These are phyloP conservation scores for Micrasema longulum DNA, from an alignment of 1,140 invertebrate species.

Conservation along the genomic window DNA sequence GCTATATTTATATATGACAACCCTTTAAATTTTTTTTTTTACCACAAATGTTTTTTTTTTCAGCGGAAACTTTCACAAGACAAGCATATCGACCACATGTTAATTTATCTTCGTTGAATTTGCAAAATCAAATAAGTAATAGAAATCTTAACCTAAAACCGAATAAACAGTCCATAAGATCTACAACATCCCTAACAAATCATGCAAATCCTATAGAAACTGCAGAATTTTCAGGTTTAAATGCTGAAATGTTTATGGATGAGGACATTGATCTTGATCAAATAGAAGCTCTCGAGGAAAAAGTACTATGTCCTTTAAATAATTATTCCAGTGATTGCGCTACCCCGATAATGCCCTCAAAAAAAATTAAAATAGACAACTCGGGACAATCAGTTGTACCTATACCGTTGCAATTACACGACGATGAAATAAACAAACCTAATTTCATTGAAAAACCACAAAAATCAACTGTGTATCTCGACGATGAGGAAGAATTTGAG, in stretches of 20 bases:
- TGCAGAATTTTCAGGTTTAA: background rate
- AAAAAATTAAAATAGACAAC: conserved; percentile 39
- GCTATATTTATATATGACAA: background rate
- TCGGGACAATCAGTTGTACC: background rate
- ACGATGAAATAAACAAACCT: background rate
- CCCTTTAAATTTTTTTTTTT: background rate
- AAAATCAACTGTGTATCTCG: conserved; percentile 56
- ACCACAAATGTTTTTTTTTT: conserved; percentile 24
- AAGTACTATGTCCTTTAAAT: conserved; percentile 18
- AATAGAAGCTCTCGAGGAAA: conserved; percentile 43
- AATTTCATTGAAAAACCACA: conserved; percentile 8
- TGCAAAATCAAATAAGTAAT: conserved; percentile 1
- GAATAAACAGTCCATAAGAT: background rate
- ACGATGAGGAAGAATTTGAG: conserved; percentile 50
- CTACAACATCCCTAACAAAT: background rate
- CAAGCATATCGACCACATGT: conserved; percentile 3
- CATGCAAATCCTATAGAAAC: background rate
- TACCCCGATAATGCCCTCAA: conserved; percentile 20
- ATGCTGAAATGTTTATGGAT: conserved; percentile 50
- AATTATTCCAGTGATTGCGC: background rate
- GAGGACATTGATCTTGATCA: conserved; percentile 47
- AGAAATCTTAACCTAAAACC: background rate
- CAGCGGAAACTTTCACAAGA: conserved; percentile 23
- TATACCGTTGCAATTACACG: conserved; percentile 5
- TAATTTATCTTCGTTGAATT: no score